A percentile compares a stretch with the other conserved stretches of the same genome.
Evolutionary conservation across 1,140 invertebrate genomes (phyloP).

Genomic region (Pteromalus puparum): DNA sequence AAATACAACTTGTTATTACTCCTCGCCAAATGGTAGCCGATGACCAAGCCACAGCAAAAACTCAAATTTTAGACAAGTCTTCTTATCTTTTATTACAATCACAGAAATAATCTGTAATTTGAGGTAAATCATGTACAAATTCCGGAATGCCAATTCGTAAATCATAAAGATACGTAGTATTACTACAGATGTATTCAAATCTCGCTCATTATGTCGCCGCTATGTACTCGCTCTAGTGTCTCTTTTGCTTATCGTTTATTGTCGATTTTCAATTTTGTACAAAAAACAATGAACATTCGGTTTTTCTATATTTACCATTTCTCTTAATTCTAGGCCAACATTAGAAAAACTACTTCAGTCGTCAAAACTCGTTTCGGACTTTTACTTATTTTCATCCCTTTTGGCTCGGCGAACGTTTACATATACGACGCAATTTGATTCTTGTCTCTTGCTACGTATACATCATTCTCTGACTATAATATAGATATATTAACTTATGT

Average conservation of each 20-base stretch:
- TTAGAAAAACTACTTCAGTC: neutral
- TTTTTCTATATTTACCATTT: neutral
- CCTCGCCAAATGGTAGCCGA: neutral
- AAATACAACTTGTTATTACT: neutral
- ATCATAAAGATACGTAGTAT: neutral
- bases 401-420: neutral
- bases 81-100: constrained; percentile 22
- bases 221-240: neutral
- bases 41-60: neutral
- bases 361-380: neutral
- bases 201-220: neutral
- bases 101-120: constrained; percentile 16
- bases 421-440: neutral
- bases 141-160: neutral
- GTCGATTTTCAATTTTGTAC: neutral
- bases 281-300: constrained; percentile 9
- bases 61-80: neutral
- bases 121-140: constrained; percentile 1
- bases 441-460: neutral
- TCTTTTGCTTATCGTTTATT: constrained; percentile 11
- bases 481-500: neutral
- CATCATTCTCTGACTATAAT: neutral
- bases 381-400: neutral
- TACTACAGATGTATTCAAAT: neutral
- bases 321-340: neutral